These are phyloP conservation scores for Corythornis leucogaster DNA, from an alignment of 2,797 vertebrate species.

Conservation along the genomic window DNA sequence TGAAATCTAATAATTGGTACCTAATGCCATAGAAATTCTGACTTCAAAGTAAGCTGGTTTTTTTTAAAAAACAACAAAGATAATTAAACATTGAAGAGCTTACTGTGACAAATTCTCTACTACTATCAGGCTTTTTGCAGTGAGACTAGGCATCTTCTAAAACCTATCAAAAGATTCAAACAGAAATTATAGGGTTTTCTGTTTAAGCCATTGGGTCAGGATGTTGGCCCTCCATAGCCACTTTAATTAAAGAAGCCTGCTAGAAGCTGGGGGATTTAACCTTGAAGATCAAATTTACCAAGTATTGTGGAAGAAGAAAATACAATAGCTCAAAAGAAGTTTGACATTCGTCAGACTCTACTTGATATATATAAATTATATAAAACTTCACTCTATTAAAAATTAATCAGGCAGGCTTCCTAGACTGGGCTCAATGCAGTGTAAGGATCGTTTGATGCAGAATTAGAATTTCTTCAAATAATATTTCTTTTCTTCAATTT, in stretches of 20 bases:
- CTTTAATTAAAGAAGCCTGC: neutral
- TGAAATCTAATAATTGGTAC: neutral
- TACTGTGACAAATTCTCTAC: neutral
- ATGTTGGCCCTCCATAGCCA: neutral
- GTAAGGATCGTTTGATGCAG: neutral
- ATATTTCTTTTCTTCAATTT: neutral
- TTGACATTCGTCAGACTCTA: neutral
- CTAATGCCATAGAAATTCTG: neutral
- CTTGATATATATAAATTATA: neutral
- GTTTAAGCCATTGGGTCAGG: neutral
- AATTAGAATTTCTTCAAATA: neutral
- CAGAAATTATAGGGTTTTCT: neutral
- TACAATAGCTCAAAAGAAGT: neutral
- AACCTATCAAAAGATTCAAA: neutral
- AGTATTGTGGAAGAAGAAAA: neutral
- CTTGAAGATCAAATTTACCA: neutral
- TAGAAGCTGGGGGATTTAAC: neutral
- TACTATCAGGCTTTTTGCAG: neutral
- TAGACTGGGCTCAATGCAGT: neutral
- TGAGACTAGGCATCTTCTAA: neutral
- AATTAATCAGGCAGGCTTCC: neutral
- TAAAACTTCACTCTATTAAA: neutral
- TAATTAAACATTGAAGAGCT: neutral
- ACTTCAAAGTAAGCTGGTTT: neutral
- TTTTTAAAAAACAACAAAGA: neutral